Base-by-base conservation (phyloP, 2,888 invertebrate species). In the Strigamia maritima region DNA sequence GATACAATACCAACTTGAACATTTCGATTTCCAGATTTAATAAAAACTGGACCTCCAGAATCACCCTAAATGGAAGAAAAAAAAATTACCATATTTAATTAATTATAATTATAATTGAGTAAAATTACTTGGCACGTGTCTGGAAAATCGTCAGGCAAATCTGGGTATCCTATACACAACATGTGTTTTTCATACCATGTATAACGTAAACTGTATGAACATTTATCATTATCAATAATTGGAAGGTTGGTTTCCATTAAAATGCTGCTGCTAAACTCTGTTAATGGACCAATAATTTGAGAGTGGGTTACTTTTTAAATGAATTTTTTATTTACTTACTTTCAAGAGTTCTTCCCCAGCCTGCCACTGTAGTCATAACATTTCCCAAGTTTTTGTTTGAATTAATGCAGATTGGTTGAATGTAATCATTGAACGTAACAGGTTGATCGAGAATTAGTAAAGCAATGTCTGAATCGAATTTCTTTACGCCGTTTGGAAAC, bases 391-490 rank as follows among this genome's bases (percentile, higher is more conserved):
- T 35, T 35, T 28, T 75, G n/a, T 75, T 75, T 19, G 35, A 35
- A 75, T 75, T 75, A 7, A 75, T 8, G 19, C 75, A 75, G 6
- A 75, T 75, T 28, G 75, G 75, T 75, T 75, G 3, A n/a, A 75
- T 75, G 10, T 28, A 7, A 31, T 75, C 75, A n/a, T 75, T 75
- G 75, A 14, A 75, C 6, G 2, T 8, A 75, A 75, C 75, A 6
- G 75, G 75, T 24, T 75, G 24, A 3, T 28, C 28, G 7, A 75
- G 19, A n/a, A 35, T 75, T 31, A 75, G 19, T n/a, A 75, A 75
- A n/a, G 75, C 75, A 16, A 75, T 75, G 16, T 75, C 75, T 28
- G 31, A 35, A 19, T 75, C 75, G 26, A 75, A 75, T 75, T 26
- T 75, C 19, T 4, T n/a, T 35, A 1, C 2, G 3, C 75, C 75